phyloP scores from a whole-genome alignment of 2,113 vertebrate genomes.

The Austrofundulus limnaeus region DNA sequence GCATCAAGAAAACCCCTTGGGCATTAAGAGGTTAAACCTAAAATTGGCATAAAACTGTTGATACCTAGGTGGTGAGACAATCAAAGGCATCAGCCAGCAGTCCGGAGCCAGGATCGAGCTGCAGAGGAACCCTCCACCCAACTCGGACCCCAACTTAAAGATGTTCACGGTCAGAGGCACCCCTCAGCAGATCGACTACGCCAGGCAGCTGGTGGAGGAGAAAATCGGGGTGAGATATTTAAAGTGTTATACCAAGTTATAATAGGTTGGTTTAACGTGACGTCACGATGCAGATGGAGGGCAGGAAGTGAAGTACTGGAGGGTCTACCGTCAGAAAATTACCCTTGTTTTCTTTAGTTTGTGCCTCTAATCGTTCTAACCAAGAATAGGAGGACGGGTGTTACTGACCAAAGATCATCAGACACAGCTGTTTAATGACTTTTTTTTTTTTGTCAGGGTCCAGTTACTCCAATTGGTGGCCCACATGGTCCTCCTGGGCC shows the following conservation, averaged over 20 bases:
- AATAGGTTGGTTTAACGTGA: too few relatives aligned
- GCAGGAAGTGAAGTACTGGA: too few relatives aligned
- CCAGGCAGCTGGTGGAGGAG: conserved; percentile 96
- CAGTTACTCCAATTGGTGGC: conserved; percentile 93
- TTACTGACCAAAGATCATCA: too few relatives aligned
- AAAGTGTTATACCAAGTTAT: neutral
- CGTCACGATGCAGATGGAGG: too few relatives aligned
- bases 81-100: conserved; percentile 97
- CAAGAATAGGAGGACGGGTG: too few relatives aligned
- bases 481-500: conserved; percentile 96
- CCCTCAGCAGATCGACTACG: conserved; percentile 96
- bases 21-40: too few relatives aligned
- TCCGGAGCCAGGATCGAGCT: conserved; percentile 97
- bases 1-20: too few relatives aligned
- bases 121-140: conserved; percentile 95
- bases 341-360: too few relatives aligned
- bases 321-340: too few relatives aligned
- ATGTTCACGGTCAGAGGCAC: conserved; percentile 96
- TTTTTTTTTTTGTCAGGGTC: conserved; percentile 78
- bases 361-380: too few relatives aligned
- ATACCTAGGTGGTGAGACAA: conserved; percentile 92
- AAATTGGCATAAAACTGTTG: too few relatives aligned
- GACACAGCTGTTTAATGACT: conserved; percentile 10
- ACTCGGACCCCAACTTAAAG: conserved; percentile 95
- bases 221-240: conserved; percentile 90